Percentiles rank a stretch among this genome's conserved stretches.
These are phyloP conservation scores for Sebastes hubbsi DNA, from an alignment of 2,797 vertebrate genomes.

Conservation along the genomic window DNA sequence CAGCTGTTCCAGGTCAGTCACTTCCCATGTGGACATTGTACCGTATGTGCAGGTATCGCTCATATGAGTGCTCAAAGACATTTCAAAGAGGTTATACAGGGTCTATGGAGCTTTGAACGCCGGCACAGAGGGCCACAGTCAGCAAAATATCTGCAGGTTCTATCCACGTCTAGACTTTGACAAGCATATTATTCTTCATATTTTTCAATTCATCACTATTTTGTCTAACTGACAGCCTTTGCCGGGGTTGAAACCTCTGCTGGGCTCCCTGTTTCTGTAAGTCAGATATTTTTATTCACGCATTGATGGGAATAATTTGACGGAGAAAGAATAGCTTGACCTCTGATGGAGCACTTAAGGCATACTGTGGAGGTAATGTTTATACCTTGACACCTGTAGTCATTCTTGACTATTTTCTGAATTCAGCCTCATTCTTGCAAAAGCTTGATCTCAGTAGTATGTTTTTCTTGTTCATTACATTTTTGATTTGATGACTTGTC, in stretches of 20 bases:
- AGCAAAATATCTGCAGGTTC: slow-evolving; percentile 42
- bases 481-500: neutral
- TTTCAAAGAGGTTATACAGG: slow-evolving; percentile 30
- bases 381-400: neutral
- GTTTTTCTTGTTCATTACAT: neutral
- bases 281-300: slow-evolving; percentile 34
- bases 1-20: slow-evolving; percentile 91
- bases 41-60: slow-evolving; percentile 5
- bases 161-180: slow-evolving; percentile 30
- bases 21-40: neutral
- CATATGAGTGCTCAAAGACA: slow-evolving; percentile 10
- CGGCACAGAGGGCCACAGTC: neutral
- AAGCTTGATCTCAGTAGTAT: neutral
- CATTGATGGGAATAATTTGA: slow-evolving; percentile 34
- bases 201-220: slow-evolving; percentile 57
- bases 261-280: slow-evolving; percentile 28
- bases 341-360: slow-evolving; percentile 29
- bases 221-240: slow-evolving; percentile 42
- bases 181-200: slow-evolving; percentile 56
- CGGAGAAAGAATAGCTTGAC: slow-evolving; percentile 38
- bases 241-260: slow-evolving; percentile 6
- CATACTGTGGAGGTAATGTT: neutral
- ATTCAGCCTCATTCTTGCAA: neutral
- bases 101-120: slow-evolving; percentile 31
- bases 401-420: neutral